Evolutionary conservation across 2,113 vertebrate species (phyloP).

Genomic region (Oreocharis arfaki): DNA sequence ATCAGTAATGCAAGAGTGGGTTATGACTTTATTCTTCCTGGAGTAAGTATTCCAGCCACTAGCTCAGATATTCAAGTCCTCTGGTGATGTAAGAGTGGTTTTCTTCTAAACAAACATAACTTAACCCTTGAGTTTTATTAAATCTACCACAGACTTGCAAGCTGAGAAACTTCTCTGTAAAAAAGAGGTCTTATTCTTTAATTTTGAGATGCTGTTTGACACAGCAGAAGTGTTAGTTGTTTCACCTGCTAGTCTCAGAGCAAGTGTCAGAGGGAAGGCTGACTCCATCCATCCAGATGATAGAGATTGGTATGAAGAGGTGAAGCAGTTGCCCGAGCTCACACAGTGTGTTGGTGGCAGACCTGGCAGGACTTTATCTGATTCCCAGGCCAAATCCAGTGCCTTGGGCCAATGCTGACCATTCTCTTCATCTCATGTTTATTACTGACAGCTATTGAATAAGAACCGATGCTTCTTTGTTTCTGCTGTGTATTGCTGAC

Average conservation of each 20-base stretch:
- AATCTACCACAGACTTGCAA: neutral
- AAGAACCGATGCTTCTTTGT: neutral
- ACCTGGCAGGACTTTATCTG: neutral
- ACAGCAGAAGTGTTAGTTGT: neutral
- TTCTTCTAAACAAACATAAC: neutral
- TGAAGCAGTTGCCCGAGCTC: neutral
- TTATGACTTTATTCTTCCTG: constrained; percentile 27
- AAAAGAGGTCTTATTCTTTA: neutral
- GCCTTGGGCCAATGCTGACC: neutral
- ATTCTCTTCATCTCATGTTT: neutral
- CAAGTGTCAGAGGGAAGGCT: neutral
- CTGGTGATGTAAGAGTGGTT: neutral
- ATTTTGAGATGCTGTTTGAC: neutral
- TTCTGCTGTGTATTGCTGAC: neutral
- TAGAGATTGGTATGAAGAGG: neutral
- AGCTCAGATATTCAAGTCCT: neutral
- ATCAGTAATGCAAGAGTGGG: constrained; percentile 15
- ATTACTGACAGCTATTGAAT: neutral
- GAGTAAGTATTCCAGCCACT: neutral
- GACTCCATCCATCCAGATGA: neutral
- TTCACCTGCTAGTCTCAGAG: neutral
- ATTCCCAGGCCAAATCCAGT: neutral
- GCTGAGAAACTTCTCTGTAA: neutral
- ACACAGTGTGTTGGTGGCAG: neutral
- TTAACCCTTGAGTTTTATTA: neutral